Evolutionary conservation across 37 sponge, comb jelly and placozoan species (phyloP).

Genomic region (Beroe ovata): DNA sequence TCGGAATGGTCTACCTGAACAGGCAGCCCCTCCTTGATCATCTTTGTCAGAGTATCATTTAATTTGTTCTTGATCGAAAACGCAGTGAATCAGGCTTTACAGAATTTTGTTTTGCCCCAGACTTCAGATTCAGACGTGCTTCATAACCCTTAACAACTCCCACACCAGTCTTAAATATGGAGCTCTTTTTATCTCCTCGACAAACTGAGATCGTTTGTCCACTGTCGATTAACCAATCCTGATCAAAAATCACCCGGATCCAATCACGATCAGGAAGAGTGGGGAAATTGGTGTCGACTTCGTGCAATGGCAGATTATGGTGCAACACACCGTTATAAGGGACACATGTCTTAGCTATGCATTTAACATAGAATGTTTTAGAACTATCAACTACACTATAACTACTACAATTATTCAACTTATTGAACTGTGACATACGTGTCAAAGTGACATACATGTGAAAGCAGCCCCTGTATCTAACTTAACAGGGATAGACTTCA

Average conservation of each 20-base stretch:
- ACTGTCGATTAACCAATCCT: neutral
- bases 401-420: neutral
- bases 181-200: neutral
- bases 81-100: neutral
- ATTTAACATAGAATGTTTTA: neutral
- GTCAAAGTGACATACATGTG: too few species aligned
- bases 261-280: neutral
- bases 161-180: neutral
- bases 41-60: neutral
- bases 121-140: neutral
- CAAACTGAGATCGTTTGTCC: neutral
- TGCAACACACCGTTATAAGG: neutral
- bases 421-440: too few species aligned
- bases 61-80: neutral
- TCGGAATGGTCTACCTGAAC: constrained; percentile 43
- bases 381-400: neutral
- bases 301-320: neutral
- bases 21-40: constrained; percentile 65
- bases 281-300: neutral
- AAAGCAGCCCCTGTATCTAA: constrained; percentile 17
- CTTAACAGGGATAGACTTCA: neutral
- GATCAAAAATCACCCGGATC: neutral
- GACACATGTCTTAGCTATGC: neutral
- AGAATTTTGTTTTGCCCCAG: neutral
- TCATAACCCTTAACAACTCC: neutral